Conservation (phyloP, 1,140 invertebrate species). For the Sycobia sp. region DNA sequence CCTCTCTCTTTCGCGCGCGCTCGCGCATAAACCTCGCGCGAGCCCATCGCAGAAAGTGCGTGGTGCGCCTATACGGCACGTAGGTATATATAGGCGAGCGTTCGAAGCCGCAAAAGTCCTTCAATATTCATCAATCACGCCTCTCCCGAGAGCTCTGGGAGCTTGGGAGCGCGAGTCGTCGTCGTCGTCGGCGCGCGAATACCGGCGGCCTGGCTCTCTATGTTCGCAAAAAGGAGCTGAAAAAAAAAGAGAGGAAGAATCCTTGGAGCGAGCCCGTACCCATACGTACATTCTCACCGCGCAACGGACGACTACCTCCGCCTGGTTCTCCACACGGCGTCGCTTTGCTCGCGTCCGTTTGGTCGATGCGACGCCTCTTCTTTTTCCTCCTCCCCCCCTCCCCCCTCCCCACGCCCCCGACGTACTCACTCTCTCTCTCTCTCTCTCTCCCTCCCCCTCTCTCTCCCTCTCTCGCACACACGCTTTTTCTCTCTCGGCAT, state of each 20-base stretch:
- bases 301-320: not conserved
- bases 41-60: too few species aligned
- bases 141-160: not conserved
- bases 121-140: slow-evolving; percentile 29
- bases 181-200: not conserved
- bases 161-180: too few species aligned
- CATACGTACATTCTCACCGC: too few species aligned
- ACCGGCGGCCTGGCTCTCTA: not conserved
- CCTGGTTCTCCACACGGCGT: not conserved
- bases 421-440: too few species aligned
- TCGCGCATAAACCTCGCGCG: slow-evolving; percentile 1
- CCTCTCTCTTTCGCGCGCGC: not conserved
- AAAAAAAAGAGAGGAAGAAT: not conserved
- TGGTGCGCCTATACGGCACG: too few species aligned
- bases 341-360: too few species aligned
- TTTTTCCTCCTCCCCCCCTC: slow-evolving; percentile 6
- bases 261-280: too few species aligned
- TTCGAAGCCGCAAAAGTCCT: slow-evolving; percentile 20
- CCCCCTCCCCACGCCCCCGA: too few species aligned
- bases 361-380: not conserved
- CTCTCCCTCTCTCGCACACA: too few species aligned
- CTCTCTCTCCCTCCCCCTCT: too few species aligned
- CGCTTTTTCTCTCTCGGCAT: too few species aligned
- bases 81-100: too few species aligned
- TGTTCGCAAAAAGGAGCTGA: not conserved